These are phyloP conservation scores for Coelopa pilipes DNA, from an alignment of 2,888 invertebrate genomes.

Conservation along the genomic window DNA sequence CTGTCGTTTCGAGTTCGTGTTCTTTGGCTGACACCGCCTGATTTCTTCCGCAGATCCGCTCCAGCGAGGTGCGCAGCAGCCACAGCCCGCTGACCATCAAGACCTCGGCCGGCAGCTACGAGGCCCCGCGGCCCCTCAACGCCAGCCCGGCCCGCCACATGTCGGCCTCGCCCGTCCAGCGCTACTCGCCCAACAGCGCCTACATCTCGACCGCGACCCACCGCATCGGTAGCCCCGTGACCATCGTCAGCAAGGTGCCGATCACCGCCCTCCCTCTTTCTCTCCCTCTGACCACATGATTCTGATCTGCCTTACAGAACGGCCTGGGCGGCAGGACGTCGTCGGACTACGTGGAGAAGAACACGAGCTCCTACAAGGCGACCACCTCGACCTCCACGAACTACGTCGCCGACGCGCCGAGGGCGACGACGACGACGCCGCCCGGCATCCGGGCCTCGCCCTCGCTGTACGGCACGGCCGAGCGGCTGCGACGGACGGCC, in stretches of 20 bases:
- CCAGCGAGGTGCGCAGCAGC: slow-evolving; percentile 63
- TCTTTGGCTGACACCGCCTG: slow-evolving; percentile 29
- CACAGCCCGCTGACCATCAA: slow-evolving; percentile 66
- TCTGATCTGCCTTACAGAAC: slow-evolving; percentile 50
- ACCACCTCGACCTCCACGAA: slow-evolving; percentile 43
- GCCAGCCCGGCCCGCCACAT: slow-evolving; percentile 60
- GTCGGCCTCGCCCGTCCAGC: slow-evolving; percentile 63
- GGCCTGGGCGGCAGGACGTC: slow-evolving; percentile 47
- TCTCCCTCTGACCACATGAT: no score
- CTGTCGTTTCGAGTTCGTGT: slow-evolving; percentile 27
- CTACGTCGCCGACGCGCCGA: no score
- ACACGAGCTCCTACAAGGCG: slow-evolving; percentile 68
- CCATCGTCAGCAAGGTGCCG: slow-evolving; percentile 44
- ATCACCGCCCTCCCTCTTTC: neutral
- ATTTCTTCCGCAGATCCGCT: slow-evolving; percentile 61
- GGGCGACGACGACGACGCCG: no score
- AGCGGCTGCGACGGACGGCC: slow-evolving; percentile 67
- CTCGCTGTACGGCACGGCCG: slow-evolving; percentile 67
- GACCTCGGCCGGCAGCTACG: slow-evolving; percentile 61
- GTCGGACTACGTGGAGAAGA: slow-evolving; percentile 66
- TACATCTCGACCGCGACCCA: slow-evolving; percentile 69
- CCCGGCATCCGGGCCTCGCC: slow-evolving; percentile 69
- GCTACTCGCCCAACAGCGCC: slow-evolving; percentile 70
- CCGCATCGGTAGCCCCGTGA: slow-evolving; percentile 64
- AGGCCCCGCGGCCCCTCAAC: slow-evolving; percentile 59